phyloP scores from a whole-genome alignment of 1,140 invertebrate species.

The Eupristina koningsbergeri region DNA sequence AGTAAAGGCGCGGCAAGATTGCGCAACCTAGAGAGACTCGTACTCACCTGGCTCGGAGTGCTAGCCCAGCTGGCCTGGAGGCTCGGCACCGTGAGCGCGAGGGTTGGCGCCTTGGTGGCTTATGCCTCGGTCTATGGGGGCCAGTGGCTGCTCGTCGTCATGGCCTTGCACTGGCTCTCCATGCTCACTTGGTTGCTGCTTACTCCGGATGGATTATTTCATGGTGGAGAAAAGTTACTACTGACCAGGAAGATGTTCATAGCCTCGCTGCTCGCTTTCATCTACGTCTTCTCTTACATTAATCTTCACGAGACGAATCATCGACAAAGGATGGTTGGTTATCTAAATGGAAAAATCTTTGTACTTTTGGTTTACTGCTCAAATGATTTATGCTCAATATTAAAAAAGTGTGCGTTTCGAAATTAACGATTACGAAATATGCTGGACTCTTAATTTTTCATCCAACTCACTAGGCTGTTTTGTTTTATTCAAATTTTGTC shows the following conservation, averaged over 20 bases:
- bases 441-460: neutral
- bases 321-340: slow-evolving; percentile 82
- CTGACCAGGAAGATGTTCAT: slow-evolving; percentile 79
- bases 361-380: neutral
- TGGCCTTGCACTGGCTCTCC: slow-evolving; percentile 85
- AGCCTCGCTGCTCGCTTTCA: slow-evolving; percentile 84
- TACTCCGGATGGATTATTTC: slow-evolving; percentile 87
- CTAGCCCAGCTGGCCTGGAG: slow-evolving; percentile 85
- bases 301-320: slow-evolving; percentile 88
- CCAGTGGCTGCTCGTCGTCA: slow-evolving; percentile 81
- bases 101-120: slow-evolving; percentile 85
- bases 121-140: slow-evolving; percentile 87
- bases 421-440: neutral
- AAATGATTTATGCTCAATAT: neutral
- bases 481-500: neutral
- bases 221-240: slow-evolving; percentile 82
- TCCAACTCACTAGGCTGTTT: neutral
- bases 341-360: neutral
- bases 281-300: slow-evolving; percentile 93
- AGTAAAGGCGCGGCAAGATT: slow-evolving; percentile 86
- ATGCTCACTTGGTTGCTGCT: slow-evolving; percentile 88
- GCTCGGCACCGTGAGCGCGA: slow-evolving; percentile 87
- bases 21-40: slow-evolving; percentile 86
- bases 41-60: slow-evolving; percentile 91
- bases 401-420: neutral